Conservation (phyloP, 2,888 invertebrate genomes). For the Julus scandinavius region DNA sequence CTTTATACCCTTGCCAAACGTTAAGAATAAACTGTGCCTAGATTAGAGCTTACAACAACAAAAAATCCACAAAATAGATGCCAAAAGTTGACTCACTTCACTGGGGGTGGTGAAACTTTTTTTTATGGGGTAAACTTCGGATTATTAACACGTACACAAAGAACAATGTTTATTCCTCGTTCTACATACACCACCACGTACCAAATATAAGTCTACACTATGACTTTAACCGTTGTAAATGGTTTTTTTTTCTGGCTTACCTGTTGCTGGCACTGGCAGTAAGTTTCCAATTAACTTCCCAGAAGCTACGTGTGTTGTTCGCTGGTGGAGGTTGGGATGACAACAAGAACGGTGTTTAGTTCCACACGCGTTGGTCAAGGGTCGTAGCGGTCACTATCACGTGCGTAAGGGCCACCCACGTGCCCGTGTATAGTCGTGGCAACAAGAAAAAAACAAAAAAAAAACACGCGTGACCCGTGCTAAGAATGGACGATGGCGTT, state of each 20-base stretch:
- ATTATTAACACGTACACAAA: too few species aligned
- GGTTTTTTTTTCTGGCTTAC: neutral
- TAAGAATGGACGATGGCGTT: conserved; percentile 9
- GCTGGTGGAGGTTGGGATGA: neutral
- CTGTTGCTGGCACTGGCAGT: conserved; percentile 9
- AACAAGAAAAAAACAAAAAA: neutral
- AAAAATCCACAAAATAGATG: neutral
- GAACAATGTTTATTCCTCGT: too few species aligned
- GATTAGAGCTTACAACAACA: neutral
- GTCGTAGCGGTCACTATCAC: neutral
- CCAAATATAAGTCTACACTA: neutral
- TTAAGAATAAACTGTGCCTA: neutral
- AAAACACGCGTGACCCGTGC: neutral
- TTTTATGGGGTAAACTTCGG: neutral
- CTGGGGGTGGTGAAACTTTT: neutral
- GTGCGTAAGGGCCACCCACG: conserved; percentile 21
- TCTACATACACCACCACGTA: neutral
- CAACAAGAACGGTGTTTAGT: neutral
- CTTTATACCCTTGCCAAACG: neutral
- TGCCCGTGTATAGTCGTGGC: neutral
- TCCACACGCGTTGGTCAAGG: neutral
- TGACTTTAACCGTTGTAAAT: neutral
- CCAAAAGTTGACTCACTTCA: neutral
- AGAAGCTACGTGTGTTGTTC: neutral
- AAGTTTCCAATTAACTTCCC: neutral